A percentile compares a stretch with the other conserved stretches of the same genome.
These are phyloP conservation scores for Drosophila birchii DNA, from an alignment of 2,888 invertebrate genomes.

Conservation along the genomic window DNA sequence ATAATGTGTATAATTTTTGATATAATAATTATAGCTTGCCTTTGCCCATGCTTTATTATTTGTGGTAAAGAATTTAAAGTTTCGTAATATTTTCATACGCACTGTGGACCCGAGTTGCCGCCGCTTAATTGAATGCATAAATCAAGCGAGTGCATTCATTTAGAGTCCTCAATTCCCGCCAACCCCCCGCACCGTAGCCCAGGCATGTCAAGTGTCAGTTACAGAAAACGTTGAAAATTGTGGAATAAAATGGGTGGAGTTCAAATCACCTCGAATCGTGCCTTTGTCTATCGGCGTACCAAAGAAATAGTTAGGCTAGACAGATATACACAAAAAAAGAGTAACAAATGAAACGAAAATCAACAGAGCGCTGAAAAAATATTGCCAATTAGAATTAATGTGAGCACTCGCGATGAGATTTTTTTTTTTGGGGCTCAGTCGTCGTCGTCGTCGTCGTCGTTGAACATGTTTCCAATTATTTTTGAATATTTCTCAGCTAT, in stretches of 20 bases:
- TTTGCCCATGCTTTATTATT: not conserved
- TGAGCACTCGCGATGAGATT: slow-evolving; percentile 47
- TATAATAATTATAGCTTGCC: slow-evolving; percentile 1
- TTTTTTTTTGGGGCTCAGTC: slow-evolving; percentile 25
- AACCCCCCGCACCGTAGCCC: slow-evolving; percentile 23
- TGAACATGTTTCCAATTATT: slow-evolving; percentile 49
- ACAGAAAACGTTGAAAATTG: slow-evolving; percentile 61
- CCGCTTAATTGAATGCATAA: slow-evolving; percentile 76
- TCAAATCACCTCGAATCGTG: slow-evolving; percentile 48
- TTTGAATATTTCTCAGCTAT: slow-evolving; percentile 44
- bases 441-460: slow-evolving; percentile 8
- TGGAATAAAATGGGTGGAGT: slow-evolving; percentile 62
- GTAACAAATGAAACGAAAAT: slow-evolving; percentile 29
- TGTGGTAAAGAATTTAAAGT: slow-evolving; percentile 3
- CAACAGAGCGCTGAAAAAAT: slow-evolving; percentile 52
- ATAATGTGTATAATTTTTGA: not conserved
- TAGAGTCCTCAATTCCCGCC: slow-evolving; percentile 38
- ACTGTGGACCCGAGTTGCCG: slow-evolving; percentile 33
- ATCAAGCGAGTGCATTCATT: slow-evolving; percentile 76
- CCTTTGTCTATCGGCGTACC: slow-evolving; percentile 41
- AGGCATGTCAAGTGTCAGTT: slow-evolving; percentile 78
- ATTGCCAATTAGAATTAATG: slow-evolving; percentile 78
- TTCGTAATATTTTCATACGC: slow-evolving; percentile 23
- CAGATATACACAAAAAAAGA: slow-evolving; percentile 6
- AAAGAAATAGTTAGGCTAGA: slow-evolving; percentile 42